Percentiles rank a stretch among this genome's conserved stretches.
Evolutionary conservation across 2,113 vertebrate genomes (phyloP).

Genomic region (Bombycilla garrulus): DNA sequence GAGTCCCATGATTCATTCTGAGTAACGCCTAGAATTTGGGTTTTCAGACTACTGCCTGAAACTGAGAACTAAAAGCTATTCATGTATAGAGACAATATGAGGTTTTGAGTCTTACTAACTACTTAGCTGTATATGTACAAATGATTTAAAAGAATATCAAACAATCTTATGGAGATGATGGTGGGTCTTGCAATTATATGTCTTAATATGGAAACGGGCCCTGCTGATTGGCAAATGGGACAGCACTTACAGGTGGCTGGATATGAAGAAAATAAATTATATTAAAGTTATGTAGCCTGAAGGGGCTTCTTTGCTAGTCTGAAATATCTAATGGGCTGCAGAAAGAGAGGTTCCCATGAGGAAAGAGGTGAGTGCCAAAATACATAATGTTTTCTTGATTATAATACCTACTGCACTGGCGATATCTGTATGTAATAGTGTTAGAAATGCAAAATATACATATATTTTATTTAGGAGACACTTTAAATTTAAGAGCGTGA

Average conservation of each 20-base stretch:
- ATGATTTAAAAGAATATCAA: not conserved
- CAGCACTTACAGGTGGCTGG: not conserved
- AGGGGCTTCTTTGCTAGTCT: not conserved
- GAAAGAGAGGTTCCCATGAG: not conserved
- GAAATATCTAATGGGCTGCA: not conserved
- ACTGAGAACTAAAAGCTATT: not conserved
- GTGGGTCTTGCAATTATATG: not conserved
- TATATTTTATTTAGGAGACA: not conserved
- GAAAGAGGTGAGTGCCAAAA: not conserved
- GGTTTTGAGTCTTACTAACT: not conserved
- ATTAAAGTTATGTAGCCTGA: not conserved
- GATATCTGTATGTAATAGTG: not conserved
- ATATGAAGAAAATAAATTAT: not conserved
- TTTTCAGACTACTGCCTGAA: not conserved
- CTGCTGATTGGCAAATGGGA: not conserved
- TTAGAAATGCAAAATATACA: not conserved
- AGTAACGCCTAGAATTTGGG: not conserved
- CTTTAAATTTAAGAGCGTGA: not conserved
- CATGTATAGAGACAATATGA: not conserved
- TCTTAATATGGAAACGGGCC: not conserved
- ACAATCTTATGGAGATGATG: not conserved
- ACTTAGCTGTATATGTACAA: not conserved
- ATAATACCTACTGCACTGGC: not conserved
- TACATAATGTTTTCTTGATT: not conserved
- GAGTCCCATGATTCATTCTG: not conserved